These are phyloP conservation scores for Nasonia giraulti DNA, from an alignment of 1,140 invertebrate genomes.

Conservation along the genomic window DNA sequence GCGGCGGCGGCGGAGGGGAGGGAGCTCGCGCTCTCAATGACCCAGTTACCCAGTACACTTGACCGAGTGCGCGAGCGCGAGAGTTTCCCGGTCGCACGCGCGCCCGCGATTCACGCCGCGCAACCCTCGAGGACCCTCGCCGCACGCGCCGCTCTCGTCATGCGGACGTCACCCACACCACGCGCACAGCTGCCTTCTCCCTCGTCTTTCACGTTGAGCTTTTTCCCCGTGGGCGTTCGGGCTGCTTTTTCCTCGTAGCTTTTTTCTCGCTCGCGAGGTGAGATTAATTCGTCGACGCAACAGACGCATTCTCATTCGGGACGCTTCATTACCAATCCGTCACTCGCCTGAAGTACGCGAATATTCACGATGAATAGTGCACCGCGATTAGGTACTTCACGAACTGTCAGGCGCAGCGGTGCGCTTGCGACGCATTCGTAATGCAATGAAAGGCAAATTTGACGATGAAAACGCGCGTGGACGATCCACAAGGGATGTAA, in stretches of 20 bases:
- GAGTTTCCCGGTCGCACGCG: neutral
- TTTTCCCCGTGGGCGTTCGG: neutral
- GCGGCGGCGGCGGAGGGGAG: neutral
- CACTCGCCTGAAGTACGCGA: too few relatives aligned
- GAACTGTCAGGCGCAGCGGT: too few relatives aligned
- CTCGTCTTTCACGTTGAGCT: neutral
- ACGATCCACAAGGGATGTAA: too few relatives aligned
- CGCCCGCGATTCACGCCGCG: conserved; percentile 34
- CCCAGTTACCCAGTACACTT: conserved; percentile 75
- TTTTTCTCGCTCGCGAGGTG: neutral
- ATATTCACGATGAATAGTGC: too few relatives aligned
- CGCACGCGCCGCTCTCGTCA: neutral
- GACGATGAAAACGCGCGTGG: too few relatives aligned
- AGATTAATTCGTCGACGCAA: too few relatives aligned
- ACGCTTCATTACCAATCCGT: neutral
- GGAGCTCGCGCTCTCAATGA: conserved; percentile 69
- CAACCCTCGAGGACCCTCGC: conserved; percentile 7
- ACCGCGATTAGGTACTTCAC: too few relatives aligned
- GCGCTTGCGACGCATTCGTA: too few relatives aligned
- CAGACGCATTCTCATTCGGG: too few relatives aligned
- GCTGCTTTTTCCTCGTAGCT: neutral
- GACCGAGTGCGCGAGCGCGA: conserved; percentile 61
- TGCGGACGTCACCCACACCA: neutral
- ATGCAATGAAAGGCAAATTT: too few relatives aligned
- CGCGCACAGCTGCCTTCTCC: neutral